Base-by-base conservation (phyloP, 2,113 vertebrate species). In the Procavia capensis region DNA sequence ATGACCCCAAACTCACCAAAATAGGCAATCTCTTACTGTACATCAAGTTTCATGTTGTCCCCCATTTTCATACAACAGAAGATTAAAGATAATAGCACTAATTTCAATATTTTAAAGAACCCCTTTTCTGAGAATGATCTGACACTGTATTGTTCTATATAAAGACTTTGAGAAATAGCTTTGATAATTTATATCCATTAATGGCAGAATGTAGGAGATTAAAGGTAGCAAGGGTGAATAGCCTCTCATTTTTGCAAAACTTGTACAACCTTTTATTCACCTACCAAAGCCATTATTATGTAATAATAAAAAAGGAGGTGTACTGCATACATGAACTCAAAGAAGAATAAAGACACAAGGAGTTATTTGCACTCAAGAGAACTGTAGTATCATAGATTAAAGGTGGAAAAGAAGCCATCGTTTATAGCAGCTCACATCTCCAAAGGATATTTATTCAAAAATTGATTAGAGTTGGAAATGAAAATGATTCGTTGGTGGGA, bases 391-490 rank as follows among this genome's bases (percentile, higher is more conserved):
- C 97, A 95, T 98, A 99, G 99, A 99, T 99, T 98, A 99, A 99
- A 99, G 99, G 98, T 99, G 98, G 98, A 98, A 98, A 98, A 98
- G 97, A 96, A 98, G 98, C 93, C 97, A 97, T 98, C 98, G 98
- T 99, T 99, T 99, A 98, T 98, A 98, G 98, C 98, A 98, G 98
- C 98, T 98, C 98, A 98, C 98, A 98, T 98, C 98, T 99, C 98
- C 86, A 97, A 98, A 99, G 98, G 98, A 97, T 98, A 98, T 98
- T 98, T 98, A 98, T 98, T 98, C 98, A 98, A 97, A 98, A 98
- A 98, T 98, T 98, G 99, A 99, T 99, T 99, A 99, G 98, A 98
- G 98, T 98, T 98, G 98, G 98, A 99, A 99, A 98, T 98, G 98
- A 98, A 98, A 98, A 99, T 98, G 97, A 98, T 98, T 98, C 98